Evolutionary conservation across 2,888 invertebrate genomes (phyloP), one percentile per base, ranked within the genome.

Genomic region (Acanthopleura granulata): DNA sequence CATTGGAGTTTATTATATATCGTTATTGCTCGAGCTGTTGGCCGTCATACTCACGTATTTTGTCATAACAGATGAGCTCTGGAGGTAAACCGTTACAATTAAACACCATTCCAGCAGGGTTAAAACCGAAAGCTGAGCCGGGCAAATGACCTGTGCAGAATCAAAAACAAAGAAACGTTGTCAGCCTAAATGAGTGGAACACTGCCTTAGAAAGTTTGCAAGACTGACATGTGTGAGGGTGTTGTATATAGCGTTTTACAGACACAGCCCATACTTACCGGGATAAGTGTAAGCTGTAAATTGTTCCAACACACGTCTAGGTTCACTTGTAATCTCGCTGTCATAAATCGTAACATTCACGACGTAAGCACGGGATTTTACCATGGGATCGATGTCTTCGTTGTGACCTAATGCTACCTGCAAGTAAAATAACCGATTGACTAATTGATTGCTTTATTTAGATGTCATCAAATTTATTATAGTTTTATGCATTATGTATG

Each of bases 321-420:
- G 77, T 29, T 74, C 75, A 22, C 81, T 76, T n/a, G 78, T 49
- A 4, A 3, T 6, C n/a, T 18, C 25, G 9, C 18, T 14, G 22
- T 22, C 15, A 22, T 66, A 22, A 6, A 71, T 49, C 30, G 71
- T 77, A 11, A 76, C 81, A 27, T 77, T 74, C 0, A 81, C 77
- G 11, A 83, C 57, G 66, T 80, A 83, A n/a, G 78, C 79, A 61
- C 75, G 77, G 12, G 74, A 57, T 50, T 78, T 75, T 16, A 81
- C 77, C 22, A 75, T 74, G 1, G 78, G 77, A 57, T 80, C 77
- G 72, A 80, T 79, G 76, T 84, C 84, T 76, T 84, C 82, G 30
- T 80, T 80, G 72, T 81, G 81, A 6, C 77, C 80, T 16, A 81
- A 27, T 16, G 50, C 40, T 49, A 71, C 27, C 71, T 71, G 71